Conservation (phyloP, 2,888 invertebrate species). For the Rhopalosiphum nymphaeae region DNA sequence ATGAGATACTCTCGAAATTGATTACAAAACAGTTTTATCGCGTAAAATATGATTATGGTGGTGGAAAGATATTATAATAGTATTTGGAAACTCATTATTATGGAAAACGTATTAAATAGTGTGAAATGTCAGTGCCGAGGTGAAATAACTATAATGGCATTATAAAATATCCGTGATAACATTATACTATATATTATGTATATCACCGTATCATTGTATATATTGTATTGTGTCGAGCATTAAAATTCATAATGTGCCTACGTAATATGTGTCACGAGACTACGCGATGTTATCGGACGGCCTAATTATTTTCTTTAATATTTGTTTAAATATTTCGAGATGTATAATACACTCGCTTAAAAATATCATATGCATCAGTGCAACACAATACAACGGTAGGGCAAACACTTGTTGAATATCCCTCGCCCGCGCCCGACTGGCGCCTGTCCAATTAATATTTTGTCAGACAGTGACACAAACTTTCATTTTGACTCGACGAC, state of each 20-base stretch:
- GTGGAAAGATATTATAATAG: neutral
- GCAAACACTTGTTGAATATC: neutral
- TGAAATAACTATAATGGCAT: neutral
- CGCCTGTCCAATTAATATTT: neutral
- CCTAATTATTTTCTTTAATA: neutral
- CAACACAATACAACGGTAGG: neutral
- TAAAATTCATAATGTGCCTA: neutral
- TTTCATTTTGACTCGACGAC: neutral
- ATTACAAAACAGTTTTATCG: too few species aligned
- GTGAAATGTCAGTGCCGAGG: neutral
- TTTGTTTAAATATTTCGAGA: neutral
- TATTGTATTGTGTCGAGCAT: neutral
- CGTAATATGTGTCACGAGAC: neutral
- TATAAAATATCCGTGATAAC: neutral
- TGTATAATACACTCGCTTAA: neutral
- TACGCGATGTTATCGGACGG: neutral
- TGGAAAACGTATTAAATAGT: neutral
- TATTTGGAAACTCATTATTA: neutral
- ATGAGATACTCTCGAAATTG: neutral
- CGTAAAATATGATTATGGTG: neutral
- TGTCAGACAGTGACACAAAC: slow-evolving; percentile 10
- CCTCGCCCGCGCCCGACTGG: neutral
- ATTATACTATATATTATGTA: neutral
- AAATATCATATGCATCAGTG: neutral
- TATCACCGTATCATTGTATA: neutral